Conservation (phyloP, 1,140 invertebrate species). For the Eulimnadia texana region DNA sequence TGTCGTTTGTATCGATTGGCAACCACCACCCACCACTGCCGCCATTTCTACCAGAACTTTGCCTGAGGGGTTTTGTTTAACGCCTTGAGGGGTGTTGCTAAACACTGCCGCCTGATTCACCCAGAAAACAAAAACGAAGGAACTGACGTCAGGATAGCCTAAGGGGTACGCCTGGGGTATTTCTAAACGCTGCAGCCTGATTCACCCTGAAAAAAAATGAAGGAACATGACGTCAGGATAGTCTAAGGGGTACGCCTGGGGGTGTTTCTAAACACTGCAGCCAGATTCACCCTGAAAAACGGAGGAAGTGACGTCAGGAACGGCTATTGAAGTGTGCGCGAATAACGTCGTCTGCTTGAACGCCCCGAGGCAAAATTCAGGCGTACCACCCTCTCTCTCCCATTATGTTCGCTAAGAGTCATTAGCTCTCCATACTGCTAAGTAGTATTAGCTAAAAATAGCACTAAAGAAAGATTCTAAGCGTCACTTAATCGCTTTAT, state of each 20-base stretch:
- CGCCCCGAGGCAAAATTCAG: not conserved
- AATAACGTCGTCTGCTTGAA: not conserved
- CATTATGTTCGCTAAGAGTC: not conserved
- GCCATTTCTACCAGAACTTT: not conserved
- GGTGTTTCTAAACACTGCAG: not conserved
- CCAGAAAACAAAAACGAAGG: not conserved
- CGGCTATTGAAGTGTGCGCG: not conserved
- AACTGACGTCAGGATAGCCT: not conserved
- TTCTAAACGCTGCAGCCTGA: not conserved
- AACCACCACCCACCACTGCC: no score
- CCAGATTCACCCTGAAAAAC: not conserved
- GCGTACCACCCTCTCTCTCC: not conserved
- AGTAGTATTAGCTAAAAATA: no score
- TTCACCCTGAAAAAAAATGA: not conserved
- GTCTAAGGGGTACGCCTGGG: not conserved
- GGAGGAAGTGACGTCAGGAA: not conserved
- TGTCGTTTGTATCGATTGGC: not conserved
- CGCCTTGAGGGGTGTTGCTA: not conserved
- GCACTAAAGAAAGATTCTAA: no score
- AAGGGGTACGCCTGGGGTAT: not conserved
- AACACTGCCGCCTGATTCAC: not conserved
- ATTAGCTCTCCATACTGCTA: not conserved
- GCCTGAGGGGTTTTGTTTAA: not conserved
- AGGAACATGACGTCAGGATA: not conserved
- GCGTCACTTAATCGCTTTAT: no score